A percentile compares a stretch with the other conserved stretches of the same genome.
Conservation (phyloP, 2,888 invertebrate species). For the Pinctada fucata region DNA sequence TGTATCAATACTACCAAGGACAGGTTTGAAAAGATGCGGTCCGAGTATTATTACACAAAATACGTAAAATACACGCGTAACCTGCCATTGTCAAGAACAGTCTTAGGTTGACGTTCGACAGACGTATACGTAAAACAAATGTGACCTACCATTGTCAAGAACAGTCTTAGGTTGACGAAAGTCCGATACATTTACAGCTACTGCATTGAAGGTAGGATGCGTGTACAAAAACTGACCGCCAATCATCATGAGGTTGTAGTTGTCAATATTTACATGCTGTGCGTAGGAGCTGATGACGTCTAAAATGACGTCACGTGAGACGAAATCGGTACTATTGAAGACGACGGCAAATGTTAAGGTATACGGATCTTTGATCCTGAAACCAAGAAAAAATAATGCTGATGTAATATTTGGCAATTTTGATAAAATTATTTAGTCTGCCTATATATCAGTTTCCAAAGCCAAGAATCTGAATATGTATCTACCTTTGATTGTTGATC, state of each 20-base stretch:
- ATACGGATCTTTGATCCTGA: constrained; percentile 34
- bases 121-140: neutral
- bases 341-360: constrained; percentile 53
- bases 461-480: neutral
- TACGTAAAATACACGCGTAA: too few relatives aligned
- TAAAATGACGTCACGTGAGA: constrained; percentile 8
- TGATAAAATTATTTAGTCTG: neutral
- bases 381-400: neutral
- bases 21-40: too few relatives aligned
- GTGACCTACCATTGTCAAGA: neutral
- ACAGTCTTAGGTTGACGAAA: constrained; percentile 25
- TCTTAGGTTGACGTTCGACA: too few relatives aligned
- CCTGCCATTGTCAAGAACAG: too few relatives aligned
- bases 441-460: neutral
- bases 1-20: too few relatives aligned
- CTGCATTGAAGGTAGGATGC: constrained; percentile 27
- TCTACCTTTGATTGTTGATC: too few relatives aligned
- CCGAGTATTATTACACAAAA: too few relatives aligned
- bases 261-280: constrained; percentile 14
- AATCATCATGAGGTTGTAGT: constrained; percentile 22
- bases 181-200: constrained; percentile 54
- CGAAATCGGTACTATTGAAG: constrained; percentile 46
- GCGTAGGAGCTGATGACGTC: constrained; percentile 14
- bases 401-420: neutral
- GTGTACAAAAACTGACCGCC: constrained; percentile 19